These are phyloP conservation scores for Nematopogon swammerdamellus DNA, from an alignment of 2,888 invertebrate species.

Conservation along the genomic window DNA sequence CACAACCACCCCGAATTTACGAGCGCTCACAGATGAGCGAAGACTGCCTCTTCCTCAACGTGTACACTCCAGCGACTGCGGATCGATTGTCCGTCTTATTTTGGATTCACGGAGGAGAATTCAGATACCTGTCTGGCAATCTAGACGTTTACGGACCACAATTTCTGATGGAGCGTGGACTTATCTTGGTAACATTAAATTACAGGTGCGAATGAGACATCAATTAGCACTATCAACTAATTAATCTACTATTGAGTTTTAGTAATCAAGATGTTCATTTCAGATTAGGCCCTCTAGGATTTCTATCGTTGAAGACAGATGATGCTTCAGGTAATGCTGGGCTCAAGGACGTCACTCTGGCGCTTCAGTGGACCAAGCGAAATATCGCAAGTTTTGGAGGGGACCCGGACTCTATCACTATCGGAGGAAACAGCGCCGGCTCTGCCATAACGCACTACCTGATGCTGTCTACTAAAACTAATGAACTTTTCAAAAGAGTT, in stretches of 20 bases:
- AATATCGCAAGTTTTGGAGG: constrained; percentile 24
- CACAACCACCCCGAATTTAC: constrained; percentile 13
- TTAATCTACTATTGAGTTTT: too few species aligned
- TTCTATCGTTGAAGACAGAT: constrained; percentile 19
- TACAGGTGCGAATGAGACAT: constrained; percentile 16
- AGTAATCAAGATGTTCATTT: constrained; percentile 7
- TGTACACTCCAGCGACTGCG: constrained; percentile 15
- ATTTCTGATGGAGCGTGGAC: constrained; percentile 18
- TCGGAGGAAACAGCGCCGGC: constrained; percentile 26
- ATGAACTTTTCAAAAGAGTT: constrained; percentile 17
- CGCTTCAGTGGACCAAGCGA: constrained; percentile 21
- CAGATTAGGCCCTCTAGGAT: constrained; percentile 27
- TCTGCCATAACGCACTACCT: constrained; percentile 21
- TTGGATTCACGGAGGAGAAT: constrained; percentile 23
- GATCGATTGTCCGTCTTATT: constrained; percentile 18
- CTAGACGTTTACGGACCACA: constrained; percentile 19
- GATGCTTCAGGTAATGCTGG: constrained; percentile 24
- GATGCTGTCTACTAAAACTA: constrained; percentile 19
- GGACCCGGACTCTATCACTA: constrained; percentile 17
- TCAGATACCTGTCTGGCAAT: constrained; percentile 17
- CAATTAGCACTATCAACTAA: too few species aligned
- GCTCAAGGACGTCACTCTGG: constrained; percentile 22
- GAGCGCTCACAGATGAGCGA: constrained; percentile 15
- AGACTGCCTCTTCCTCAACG: constrained; percentile 18
- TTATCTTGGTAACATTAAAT: constrained; percentile 27